These are phyloP conservation scores for Aegithalos caudatus DNA, from an alignment of 2,113 vertebrate species.

Conservation along the genomic window DNA sequence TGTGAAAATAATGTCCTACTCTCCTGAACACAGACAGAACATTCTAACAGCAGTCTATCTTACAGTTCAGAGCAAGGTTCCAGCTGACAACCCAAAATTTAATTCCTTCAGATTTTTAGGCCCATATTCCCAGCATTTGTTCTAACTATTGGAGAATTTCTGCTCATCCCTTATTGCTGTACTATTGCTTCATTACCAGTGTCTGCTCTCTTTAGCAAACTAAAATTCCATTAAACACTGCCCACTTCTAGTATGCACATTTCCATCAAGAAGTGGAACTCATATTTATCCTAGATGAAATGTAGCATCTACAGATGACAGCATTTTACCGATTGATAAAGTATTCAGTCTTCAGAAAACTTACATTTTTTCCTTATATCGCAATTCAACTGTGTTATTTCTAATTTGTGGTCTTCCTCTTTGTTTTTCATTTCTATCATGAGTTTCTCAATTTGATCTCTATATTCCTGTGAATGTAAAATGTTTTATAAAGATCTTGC, in stretches of 20 bases:
- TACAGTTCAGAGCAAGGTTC: background rate
- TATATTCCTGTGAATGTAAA: constrained; percentile 68
- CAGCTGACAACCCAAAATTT: background rate
- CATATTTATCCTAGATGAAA: background rate
- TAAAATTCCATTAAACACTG: background rate
- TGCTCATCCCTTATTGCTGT: background rate
- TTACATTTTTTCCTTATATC: constrained; percentile 67
- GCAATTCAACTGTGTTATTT: constrained; percentile 60
- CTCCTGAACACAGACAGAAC: background rate
- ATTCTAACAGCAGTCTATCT: background rate
- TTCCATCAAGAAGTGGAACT: background rate
- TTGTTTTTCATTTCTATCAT: constrained; percentile 70
- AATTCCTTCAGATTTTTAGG: background rate
- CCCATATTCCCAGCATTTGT: background rate
- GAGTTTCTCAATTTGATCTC: constrained; percentile 67
- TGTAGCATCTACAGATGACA: background rate
- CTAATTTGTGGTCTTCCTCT: constrained; percentile 65
- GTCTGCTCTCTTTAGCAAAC: background rate
- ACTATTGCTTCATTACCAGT: background rate
- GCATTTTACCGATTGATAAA: background rate
- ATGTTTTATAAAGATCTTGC: background rate
- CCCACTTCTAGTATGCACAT: background rate
- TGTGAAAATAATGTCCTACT: background rate
- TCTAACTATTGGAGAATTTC: background rate
- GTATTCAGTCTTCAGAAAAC: background rate